These are phyloP conservation scores for Crypturellus tataupa DNA, from an alignment of 2,797 vertebrate genomes.

Conservation along the genomic window DNA sequence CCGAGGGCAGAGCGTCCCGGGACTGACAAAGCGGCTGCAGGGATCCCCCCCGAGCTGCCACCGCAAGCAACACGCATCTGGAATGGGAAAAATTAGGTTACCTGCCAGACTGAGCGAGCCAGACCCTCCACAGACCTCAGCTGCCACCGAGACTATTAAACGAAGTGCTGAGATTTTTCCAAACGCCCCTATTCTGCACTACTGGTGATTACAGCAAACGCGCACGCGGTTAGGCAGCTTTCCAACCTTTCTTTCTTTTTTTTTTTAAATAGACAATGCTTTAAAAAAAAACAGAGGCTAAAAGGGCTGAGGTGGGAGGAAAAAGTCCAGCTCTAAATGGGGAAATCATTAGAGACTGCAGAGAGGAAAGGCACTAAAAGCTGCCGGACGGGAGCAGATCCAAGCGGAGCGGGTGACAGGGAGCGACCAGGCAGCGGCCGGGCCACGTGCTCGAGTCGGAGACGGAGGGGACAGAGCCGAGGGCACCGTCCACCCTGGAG, in stretches of 20 bases:
- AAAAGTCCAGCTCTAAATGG: fast-evolving
- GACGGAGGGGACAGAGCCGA: background rate
- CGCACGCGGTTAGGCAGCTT: background rate
- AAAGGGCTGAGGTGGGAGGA: background rate
- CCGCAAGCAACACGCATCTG: fast-evolving
- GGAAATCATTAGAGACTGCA: background rate
- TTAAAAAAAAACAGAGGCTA: background rate
- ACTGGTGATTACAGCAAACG: fast-evolving
- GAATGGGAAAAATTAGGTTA: fast-evolving
- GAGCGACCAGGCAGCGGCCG: fast-evolving
- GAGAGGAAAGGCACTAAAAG: background rate
- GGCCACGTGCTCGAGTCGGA: fast-evolving
- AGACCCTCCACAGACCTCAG: background rate
- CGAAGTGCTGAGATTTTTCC: background rate
- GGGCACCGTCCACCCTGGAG: fast-evolving
- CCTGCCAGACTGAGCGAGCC: fast-evolving
- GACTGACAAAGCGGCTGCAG: fast-evolving
- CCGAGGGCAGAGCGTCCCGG: background rate
- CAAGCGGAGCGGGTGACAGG: fast-evolving
- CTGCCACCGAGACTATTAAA: background rate
- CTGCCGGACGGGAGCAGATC: background rate
- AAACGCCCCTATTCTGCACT: fast-evolving
- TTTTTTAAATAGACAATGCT: background rate
- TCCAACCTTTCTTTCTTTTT: background rate
- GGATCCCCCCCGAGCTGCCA: background rate